phyloP scores from a whole-genome alignment of 2,888 invertebrate species.

The Thyatira batis region DNA sequence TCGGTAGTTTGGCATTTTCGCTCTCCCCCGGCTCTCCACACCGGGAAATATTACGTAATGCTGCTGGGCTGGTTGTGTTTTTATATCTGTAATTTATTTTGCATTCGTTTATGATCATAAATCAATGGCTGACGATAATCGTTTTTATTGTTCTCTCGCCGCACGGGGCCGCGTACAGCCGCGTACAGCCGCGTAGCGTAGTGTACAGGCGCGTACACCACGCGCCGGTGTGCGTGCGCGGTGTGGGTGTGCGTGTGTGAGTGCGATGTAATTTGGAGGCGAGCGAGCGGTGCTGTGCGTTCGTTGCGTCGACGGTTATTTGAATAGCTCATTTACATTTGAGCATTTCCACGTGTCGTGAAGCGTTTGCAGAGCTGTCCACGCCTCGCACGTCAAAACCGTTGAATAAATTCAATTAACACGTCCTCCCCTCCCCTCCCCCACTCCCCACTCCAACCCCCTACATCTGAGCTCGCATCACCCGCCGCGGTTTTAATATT shows the following conservation, averaged over 20 bases:
- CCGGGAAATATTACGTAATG: no score
- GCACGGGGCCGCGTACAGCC: no score
- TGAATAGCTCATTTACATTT: slow-evolving; percentile 8
- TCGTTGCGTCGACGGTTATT: not conserved
- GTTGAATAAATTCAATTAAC: slow-evolving; percentile 12
- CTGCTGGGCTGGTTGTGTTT: no score
- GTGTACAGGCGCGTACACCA: not conserved
- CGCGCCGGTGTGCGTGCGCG: not conserved
- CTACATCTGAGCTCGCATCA: no score
- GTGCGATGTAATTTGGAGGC: not conserved
- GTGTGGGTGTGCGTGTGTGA: not conserved
- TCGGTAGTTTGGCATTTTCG: no score
- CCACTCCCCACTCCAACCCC: not conserved
- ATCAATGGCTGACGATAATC: no score
- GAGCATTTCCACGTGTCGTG: not conserved
- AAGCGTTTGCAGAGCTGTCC: not conserved
- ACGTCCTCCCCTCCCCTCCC: not conserved
- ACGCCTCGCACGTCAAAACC: slow-evolving; percentile 3
- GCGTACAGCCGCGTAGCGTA: not conserved
- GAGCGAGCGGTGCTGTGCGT: not conserved
- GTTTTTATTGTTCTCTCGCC: no score
- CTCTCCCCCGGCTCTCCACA: no score
- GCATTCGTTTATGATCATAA: not conserved
- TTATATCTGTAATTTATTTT: not conserved
- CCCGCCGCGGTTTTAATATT: not conserved